Evolutionary conservation across 2,888 invertebrate genomes (phyloP), one percentile per base, ranked within the genome.

Genomic region (Harmothoe impar): DNA sequence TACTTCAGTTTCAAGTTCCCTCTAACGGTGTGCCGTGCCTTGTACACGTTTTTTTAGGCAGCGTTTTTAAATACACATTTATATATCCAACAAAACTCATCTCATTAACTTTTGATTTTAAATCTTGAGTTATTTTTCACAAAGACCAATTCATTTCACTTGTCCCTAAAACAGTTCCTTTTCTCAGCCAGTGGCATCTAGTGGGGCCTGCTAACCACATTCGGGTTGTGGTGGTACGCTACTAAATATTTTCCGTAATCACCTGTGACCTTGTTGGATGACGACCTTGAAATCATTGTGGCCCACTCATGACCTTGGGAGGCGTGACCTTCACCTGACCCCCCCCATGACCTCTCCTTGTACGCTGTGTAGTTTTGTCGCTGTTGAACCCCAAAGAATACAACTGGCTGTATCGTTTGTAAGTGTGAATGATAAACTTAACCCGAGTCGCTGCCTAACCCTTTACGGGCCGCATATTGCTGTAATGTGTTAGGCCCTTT

Each of bases 191-290:
- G 43, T 81, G 81, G 81, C 43, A 15, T 0, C 5, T 43, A 72
- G 72, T 72, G 72, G 72, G 81, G 23, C 43, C 77, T n/a, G 23
- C 33, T 81, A 43, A 81, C 43, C 23, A 33, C 81, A 43, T n/a
- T 81, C 35, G 20, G 81, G 81, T 43, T 43, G 43, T 81, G 81
- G 43, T 81, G 81, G 25, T 81, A 35, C 43, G 81, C 81, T 81
- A 43, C 81, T 81, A 81, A 81, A 33, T 81, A 81, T 62, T 62
- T 43, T 77, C 77, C 31, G 77, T 31, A 15, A 77, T 43, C 81
- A 81, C 81, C 43, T 81, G 81, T 72, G 81, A 43, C 81, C 77
- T 77, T 62, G 62, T 62, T 62, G 62, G 62, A 62, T 62, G 62
- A 62, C 15, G 62, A 62, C 62, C 77, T 77, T 81, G 81, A 81